phyloP scores from a whole-genome alignment of 2,797 vertebrate genomes.

The Epinephelus coioides region DNA sequence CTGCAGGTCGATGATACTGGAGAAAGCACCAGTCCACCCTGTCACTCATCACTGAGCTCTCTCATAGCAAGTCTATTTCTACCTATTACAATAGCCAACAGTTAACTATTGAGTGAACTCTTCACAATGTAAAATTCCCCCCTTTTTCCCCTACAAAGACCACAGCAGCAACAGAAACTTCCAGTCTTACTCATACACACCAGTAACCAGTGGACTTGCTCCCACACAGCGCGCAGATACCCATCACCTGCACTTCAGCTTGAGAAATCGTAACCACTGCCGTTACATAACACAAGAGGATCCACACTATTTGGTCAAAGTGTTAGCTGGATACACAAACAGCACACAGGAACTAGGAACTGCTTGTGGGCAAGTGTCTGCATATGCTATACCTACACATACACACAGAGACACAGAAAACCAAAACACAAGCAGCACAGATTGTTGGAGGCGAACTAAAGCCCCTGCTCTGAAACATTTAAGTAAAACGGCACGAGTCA shows the following conservation, averaged over 20 bases:
- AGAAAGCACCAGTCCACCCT: constrained; percentile 12
- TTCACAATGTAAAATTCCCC: constrained; percentile 19
- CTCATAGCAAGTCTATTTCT: constrained; percentile 7
- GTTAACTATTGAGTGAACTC: constrained; percentile 3
- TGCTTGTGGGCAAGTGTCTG: constrained; percentile 24
- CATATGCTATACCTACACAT: neutral
- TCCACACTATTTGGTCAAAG: constrained; percentile 23
- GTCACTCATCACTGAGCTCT: constrained; percentile 12
- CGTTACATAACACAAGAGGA: constrained; percentile 46
- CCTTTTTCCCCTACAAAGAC: neutral
- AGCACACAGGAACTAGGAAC: constrained; percentile 9
- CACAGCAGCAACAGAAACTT: constrained; percentile 12
- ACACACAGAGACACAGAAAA: constrained; percentile 1
- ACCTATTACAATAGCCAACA: neutral
- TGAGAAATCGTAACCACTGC: constrained; percentile 15
- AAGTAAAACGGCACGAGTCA: constrained; percentile 9
- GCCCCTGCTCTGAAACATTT: neutral
- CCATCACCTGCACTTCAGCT: constrained; percentile 20
- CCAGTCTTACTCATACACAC: constrained; percentile 23
- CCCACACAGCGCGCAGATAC: constrained; percentile 31
- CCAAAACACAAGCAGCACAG: constrained; percentile 19
- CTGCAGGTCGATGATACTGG: constrained; percentile 9
- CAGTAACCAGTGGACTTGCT: constrained; percentile 12
- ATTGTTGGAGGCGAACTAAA: constrained; percentile 19
- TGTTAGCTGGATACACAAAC: constrained; percentile 13